These are phyloP conservation scores for Agrenia bidenticulata DNA, from an alignment of 2,888 invertebrate species.

Conservation along the genomic window DNA sequence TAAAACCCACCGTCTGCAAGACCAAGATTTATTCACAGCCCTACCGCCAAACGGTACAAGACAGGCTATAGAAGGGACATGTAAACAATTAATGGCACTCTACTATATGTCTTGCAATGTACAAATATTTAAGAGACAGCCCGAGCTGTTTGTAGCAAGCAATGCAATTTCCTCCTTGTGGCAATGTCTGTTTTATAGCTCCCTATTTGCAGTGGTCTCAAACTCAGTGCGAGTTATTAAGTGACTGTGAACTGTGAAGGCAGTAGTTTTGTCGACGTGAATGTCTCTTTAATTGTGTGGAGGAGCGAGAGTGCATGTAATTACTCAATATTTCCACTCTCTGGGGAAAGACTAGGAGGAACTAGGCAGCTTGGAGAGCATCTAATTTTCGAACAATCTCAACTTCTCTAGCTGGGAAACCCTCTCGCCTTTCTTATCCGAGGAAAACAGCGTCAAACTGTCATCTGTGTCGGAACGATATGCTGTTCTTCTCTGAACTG, in stretches of 20 bases:
- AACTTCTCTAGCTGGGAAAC: slow-evolving; percentile 17
- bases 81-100: too few relatives aligned
- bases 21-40: too few relatives aligned
- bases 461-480: slow-evolving; percentile 20
- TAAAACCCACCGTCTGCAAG: too few relatives aligned
- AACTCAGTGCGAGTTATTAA: not conserved
- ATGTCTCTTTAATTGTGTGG: slow-evolving; percentile 25
- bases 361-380: not conserved
- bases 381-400: slow-evolving; percentile 21
- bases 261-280: slow-evolving; percentile 18
- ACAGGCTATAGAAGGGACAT: too few relatives aligned
- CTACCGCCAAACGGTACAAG: too few relatives aligned
- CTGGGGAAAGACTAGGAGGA: slow-evolving; percentile 11
- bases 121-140: not conserved
- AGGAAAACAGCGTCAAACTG: slow-evolving; percentile 20
- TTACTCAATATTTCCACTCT: slow-evolving; percentile 22
- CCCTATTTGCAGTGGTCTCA: not conserved
- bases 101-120: too few relatives aligned
- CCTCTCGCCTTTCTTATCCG: slow-evolving; percentile 1
- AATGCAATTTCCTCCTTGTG: slow-evolving; percentile 11
- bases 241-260: slow-evolving; percentile 4
- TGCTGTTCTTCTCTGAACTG: slow-evolving; percentile 10
- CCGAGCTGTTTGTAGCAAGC: not conserved
- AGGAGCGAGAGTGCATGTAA: slow-evolving; percentile 25
- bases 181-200: slow-evolving; percentile 7